Conservation (phyloP, 1,140 invertebrate genomes). For the Frieseomelitta varia region DNA sequence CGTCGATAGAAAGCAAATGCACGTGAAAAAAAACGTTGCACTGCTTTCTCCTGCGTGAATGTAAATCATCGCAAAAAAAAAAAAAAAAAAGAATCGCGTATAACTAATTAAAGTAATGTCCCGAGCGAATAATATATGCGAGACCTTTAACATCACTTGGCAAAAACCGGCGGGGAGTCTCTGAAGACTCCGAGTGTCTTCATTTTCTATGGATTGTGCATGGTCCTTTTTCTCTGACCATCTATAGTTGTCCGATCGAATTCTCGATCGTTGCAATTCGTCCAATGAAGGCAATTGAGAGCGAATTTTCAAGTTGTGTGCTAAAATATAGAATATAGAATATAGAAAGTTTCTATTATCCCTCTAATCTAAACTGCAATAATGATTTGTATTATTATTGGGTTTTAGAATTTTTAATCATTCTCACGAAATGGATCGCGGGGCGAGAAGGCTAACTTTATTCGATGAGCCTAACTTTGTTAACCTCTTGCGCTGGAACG, state of each 20-base stretch:
- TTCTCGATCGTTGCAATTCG: not conserved
- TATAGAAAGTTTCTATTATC: not conserved
- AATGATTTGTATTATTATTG: not conserved
- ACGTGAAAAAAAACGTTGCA: conserved; percentile 11
- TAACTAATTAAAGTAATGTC: conserved; percentile 20
- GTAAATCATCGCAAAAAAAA: conserved; percentile 19
- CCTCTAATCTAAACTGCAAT: not conserved
- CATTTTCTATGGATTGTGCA: not conserved
- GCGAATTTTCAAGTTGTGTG: conserved; percentile 19
- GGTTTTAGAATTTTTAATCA: too few relatives aligned
- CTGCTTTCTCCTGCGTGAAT: conserved; percentile 21
- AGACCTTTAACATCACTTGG: not conserved
- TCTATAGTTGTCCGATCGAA: not conserved
- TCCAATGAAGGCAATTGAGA: conserved; percentile 1
- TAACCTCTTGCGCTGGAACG: too few relatives aligned
- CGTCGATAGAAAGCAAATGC: conserved; percentile 19
- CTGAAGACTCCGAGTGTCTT: not conserved
- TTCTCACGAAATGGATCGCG: too few relatives aligned
- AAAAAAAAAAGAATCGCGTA: conserved; percentile 29
- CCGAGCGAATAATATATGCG: conserved; percentile 5
- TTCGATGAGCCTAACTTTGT: too few relatives aligned
- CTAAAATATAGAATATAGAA: too few relatives aligned
- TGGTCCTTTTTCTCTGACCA: not conserved
- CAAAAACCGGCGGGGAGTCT: not conserved
- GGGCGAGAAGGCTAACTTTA: too few relatives aligned